Conservation (phyloP, 2,797 vertebrate genomes). For the Chromobotia macracanthus region DNA sequence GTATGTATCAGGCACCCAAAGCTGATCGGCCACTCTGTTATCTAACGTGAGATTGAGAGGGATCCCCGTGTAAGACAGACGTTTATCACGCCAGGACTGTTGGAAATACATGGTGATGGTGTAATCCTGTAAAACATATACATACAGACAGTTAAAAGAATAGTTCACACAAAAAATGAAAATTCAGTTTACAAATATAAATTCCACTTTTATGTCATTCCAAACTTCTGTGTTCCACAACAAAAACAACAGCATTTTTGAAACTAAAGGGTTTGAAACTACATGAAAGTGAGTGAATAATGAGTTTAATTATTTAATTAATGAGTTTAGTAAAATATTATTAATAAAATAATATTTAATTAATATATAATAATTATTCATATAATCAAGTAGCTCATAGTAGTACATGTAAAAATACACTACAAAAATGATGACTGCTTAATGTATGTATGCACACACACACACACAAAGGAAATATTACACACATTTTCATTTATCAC, state of each 20-base stretch:
- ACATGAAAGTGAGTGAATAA: neutral
- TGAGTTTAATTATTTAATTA: neutral
- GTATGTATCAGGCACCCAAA: conserved; percentile 95
- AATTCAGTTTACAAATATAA: too few species aligned
- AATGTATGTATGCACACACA: too few species aligned
- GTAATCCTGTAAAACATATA: conserved; percentile 79
- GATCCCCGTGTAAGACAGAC: conserved; percentile 84
- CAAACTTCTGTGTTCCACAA: neutral
- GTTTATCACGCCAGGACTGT: conserved; percentile 88
- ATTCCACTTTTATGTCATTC: too few species aligned
- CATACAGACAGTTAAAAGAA: neutral
- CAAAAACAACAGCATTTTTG: neutral
- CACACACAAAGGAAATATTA: neutral
- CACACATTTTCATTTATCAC: neutral
- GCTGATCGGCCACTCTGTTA: conserved; percentile 93
- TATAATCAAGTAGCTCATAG: neutral
- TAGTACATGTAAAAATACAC: neutral
- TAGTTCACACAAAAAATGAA: neutral
- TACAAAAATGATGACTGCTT: neutral
- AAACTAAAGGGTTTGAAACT: neutral
- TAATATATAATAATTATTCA: too few species aligned
- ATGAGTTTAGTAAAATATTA: too few species aligned
- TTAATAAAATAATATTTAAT: too few species aligned
- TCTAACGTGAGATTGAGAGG: conserved; percentile 59
- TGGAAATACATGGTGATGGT: conserved; percentile 90